Percentiles rank a stretch among this genome's conserved stretches.
These are phyloP conservation scores for Microctenopoma lineatum DNA, from an alignment of 2,797 vertebrate genomes.

Conservation along the genomic window DNA sequence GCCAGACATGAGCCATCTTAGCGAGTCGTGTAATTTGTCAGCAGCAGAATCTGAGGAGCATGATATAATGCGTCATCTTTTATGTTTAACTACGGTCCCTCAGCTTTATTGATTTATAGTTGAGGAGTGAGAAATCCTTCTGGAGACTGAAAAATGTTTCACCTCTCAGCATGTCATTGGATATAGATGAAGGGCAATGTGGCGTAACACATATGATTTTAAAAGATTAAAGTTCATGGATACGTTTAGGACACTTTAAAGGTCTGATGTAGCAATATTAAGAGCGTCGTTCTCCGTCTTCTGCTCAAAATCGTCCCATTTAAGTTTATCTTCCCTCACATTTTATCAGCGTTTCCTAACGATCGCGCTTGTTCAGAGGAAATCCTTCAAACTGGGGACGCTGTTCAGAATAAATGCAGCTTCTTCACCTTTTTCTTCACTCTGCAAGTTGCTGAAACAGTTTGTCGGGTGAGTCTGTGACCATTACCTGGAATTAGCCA, in stretches of 20 bases:
- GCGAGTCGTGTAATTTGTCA: background rate
- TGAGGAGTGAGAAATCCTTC: background rate
- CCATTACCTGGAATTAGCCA: slow-evolving; percentile 31
- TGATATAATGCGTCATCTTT: background rate
- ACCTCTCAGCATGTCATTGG: background rate
- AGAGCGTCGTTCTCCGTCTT: background rate
- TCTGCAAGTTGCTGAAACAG: background rate
- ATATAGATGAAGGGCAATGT: background rate
- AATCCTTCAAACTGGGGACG: background rate
- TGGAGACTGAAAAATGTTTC: background rate
- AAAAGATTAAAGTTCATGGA: background rate
- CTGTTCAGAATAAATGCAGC: background rate
- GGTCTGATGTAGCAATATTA: background rate
- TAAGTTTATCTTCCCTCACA: slow-evolving; percentile 11
- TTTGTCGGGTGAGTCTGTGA: background rate
- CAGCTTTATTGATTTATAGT: background rate
- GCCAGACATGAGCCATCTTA: background rate
- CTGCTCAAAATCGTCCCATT: background rate
- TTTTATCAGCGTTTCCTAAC: background rate
- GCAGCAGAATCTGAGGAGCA: background rate
- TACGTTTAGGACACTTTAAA: slow-evolving; percentile 6
- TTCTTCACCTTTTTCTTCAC: background rate
- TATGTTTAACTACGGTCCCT: background rate
- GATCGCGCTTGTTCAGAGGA: background rate
- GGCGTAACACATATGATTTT: too few relatives aligned